A percentile compares a stretch with the other conserved stretches of the same genome.
phyloP scores from a whole-genome alignment of 2,113 vertebrate species.

The Philantomba maxwellii region DNA sequence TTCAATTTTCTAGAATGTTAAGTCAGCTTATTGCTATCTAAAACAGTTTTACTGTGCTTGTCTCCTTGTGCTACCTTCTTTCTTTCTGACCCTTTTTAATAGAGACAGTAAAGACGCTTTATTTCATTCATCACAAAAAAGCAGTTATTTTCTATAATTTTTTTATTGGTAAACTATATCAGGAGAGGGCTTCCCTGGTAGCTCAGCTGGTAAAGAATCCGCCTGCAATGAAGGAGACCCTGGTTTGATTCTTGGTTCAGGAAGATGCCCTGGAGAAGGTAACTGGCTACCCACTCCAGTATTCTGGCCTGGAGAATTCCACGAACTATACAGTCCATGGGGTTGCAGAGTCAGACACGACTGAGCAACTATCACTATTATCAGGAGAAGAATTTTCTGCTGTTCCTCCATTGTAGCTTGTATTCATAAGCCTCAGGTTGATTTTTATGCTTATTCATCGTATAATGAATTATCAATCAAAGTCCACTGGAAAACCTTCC shows the following conservation, averaged over 20 bases:
- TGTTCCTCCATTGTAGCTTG: background rate
- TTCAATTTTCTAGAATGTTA: background rate
- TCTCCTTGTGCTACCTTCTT: background rate
- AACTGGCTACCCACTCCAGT: background rate
- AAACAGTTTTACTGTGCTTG: background rate
- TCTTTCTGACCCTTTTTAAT: slow-evolving; percentile 1
- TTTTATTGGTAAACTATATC: background rate
- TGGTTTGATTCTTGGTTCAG: background rate
- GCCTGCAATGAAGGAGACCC: background rate
- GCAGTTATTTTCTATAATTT: background rate
- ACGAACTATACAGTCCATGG: background rate
- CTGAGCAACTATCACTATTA: background rate
- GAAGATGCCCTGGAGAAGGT: background rate
- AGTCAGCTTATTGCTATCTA: background rate
- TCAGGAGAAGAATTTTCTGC: background rate
- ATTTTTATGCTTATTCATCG: background rate
- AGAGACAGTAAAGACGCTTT: background rate
- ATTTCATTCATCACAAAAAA: background rate
- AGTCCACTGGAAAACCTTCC: background rate
- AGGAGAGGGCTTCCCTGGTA: background rate
- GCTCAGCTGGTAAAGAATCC: background rate
- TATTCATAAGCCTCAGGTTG: background rate
- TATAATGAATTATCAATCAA: background rate
- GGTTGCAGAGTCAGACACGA: background rate
- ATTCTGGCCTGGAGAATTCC: background rate